These are phyloP conservation scores for Intellagama lesueurii DNA, from an alignment of 2,797 vertebrate species.

Conservation along the genomic window DNA sequence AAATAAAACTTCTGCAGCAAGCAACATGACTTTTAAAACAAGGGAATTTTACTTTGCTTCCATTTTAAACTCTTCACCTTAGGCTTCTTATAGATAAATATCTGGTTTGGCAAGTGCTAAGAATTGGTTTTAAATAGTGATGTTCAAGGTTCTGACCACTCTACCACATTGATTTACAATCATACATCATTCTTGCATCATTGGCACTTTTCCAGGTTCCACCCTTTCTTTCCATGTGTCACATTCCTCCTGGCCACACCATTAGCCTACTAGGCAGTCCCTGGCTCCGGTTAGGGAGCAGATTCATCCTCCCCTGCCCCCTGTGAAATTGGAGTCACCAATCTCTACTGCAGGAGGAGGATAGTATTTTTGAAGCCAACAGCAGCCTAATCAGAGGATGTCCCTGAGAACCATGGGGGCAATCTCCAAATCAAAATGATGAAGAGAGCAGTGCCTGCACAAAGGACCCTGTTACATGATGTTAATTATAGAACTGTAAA, in stretches of 20 bases:
- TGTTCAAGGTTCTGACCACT: not conserved
- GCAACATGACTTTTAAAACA: slow-evolving; percentile 3
- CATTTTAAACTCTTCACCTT: not conserved
- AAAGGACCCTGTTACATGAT: not conserved
- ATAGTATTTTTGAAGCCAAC: not conserved
- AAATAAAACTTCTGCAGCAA: not conserved
- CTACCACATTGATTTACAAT: not conserved
- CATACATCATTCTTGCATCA: not conserved
- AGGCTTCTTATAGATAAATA: not conserved
- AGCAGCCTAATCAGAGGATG: too few species aligned
- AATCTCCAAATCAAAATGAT: not conserved
- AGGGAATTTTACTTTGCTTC: not conserved
- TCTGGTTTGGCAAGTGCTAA: not conserved
- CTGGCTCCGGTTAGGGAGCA: not conserved
- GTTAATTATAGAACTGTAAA: slow-evolving; percentile 44
- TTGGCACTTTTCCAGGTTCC: not conserved
- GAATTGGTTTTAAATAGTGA: not conserved
- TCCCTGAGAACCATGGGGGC: not conserved
- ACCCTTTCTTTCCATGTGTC: not conserved
- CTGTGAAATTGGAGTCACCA: too few species aligned
- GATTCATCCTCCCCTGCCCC: too few species aligned
- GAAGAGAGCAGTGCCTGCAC: not conserved
- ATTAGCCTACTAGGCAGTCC: not conserved
- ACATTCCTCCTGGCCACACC: not conserved
- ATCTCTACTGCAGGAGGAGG: too few species aligned